Percentiles rank a stretch among this genome's conserved stretches.
phyloP scores from a whole-genome alignment of 2,888 invertebrate species.

The Eudasyphora cyanicolor region DNA sequence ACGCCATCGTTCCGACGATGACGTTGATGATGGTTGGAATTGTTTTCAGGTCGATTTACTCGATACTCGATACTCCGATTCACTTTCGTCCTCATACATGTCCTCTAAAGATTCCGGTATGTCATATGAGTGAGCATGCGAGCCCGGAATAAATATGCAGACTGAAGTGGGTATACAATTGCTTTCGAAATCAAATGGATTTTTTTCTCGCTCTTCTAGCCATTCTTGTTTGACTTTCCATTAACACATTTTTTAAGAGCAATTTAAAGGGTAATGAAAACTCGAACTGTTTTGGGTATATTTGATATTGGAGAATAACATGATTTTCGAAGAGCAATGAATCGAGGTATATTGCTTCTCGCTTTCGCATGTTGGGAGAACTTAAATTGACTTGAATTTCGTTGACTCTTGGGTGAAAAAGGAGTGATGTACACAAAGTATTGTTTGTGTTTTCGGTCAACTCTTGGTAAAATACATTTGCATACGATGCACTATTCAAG shows the following conservation, averaged over 20 bases:
- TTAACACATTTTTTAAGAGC: neutral
- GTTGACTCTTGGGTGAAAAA: neutral
- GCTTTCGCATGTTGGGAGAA: neutral
- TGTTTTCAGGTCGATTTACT: constrained; percentile 44
- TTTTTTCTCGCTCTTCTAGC: neutral
- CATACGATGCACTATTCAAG: too few species aligned
- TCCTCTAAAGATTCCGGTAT: neutral
- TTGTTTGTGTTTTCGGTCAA: too few species aligned
- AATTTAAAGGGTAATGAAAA: neutral
- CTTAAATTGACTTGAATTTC: neutral
- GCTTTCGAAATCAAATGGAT: too few species aligned
- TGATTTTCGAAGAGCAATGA: neutral
- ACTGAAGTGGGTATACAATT: neutral
- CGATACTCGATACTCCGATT: constrained; percentile 3
- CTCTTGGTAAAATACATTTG: too few species aligned
- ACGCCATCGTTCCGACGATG: neutral
- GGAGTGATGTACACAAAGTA: neutral
- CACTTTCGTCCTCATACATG: neutral
- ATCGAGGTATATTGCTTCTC: neutral
- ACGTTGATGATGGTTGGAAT: constrained; percentile 19
- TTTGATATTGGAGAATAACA: neutral
- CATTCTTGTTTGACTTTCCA: neutral
- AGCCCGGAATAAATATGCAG: neutral
- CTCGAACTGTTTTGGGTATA: neutral
- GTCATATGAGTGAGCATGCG: neutral